A percentile compares a stretch with the other conserved stretches of the same genome.
Evolutionary conservation across 2,113 vertebrate genomes (phyloP).

Genomic region (Myotis brandtii): DNA sequence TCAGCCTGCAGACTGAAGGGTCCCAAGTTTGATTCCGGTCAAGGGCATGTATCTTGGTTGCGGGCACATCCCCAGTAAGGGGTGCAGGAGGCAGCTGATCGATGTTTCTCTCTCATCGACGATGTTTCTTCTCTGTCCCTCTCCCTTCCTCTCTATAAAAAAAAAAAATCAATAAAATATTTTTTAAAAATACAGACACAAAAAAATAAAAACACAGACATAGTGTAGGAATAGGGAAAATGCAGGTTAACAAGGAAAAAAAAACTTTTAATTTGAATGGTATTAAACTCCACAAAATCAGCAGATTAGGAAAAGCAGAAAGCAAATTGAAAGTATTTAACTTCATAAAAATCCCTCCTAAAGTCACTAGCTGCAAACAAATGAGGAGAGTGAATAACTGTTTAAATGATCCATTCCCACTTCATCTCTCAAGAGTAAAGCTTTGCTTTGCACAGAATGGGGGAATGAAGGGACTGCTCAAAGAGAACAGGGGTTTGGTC

Average conservation of each 20-base stretch:
- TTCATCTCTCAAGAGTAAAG: background rate
- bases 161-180: background rate
- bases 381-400: background rate
- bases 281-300: background rate
- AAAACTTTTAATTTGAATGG: background rate
- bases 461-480: background rate
- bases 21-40: no score
- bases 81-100: no score
- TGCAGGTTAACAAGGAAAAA: background rate
- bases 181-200: no score
- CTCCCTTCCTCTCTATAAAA: no score
- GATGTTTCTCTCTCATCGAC: no score
- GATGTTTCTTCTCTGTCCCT: no score
- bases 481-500: background rate
- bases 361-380: constrained; percentile 3
- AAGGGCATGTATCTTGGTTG: no score
- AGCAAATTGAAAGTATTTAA: constrained; percentile 6
- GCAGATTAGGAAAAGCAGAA: constrained; percentile 8
- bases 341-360: background rate
- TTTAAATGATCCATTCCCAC: background rate
- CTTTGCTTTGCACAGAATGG: background rate
- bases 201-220: background rate
- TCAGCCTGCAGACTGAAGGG: no score
- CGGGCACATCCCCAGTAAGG: no score
- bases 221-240: background rate